Conservation (phyloP, 2,888 invertebrate genomes). For the Himalopsyche kuldschensis region DNA sequence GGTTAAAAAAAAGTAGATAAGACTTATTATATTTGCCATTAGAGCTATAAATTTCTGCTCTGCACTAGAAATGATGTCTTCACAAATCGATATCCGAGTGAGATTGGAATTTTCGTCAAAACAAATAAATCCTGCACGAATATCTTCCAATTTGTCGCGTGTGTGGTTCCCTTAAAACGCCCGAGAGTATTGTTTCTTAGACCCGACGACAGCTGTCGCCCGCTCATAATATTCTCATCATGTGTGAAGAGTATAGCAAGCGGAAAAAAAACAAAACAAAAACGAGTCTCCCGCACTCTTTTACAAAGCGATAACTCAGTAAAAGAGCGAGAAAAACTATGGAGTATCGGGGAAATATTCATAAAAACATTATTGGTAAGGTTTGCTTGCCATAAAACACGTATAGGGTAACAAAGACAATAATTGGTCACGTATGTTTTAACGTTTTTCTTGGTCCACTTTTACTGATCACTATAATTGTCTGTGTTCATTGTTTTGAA, state of each 20-base stretch:
- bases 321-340: slow-evolving; percentile 5
- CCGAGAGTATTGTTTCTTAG: not conserved
- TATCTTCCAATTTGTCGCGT: not conserved
- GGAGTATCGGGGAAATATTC: not conserved
- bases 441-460: too few species aligned
- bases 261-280: slow-evolving; percentile 22
- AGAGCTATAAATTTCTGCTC: too few species aligned
- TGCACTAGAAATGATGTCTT: too few species aligned
- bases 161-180: not conserved
- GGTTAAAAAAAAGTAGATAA: too few species aligned
- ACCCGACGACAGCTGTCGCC: slow-evolving; percentile 30
- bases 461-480: too few species aligned
- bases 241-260: slow-evolving; percentile 17
- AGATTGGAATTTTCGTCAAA: not conserved
- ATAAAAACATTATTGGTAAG: not conserved
- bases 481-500: too few species aligned
- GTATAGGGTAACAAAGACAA: not conserved
- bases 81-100: not conserved
- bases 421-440: too few species aligned
- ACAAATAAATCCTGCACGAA: not conserved
- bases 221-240: slow-evolving; percentile 30
- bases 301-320: slow-evolving; percentile 26
- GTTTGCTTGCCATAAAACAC: not conserved
- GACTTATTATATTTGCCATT: too few species aligned
- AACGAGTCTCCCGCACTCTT: slow-evolving; percentile 19